phyloP scores from a whole-genome alignment of 2,888 invertebrate species.

The Acleris holmiana region DNA sequence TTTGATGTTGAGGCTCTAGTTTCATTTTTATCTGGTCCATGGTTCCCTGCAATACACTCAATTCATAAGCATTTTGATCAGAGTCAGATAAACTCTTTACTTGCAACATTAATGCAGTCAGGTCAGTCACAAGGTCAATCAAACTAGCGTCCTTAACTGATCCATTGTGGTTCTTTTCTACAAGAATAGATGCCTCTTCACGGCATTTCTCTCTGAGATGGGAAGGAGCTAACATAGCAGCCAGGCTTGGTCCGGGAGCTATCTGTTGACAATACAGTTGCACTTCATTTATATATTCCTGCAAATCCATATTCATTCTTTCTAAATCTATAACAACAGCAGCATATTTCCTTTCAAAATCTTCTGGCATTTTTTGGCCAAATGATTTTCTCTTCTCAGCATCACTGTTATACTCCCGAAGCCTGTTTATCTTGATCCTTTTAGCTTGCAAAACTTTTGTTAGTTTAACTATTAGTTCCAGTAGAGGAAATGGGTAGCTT shows the following conservation, averaged over 20 bases:
- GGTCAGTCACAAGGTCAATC: slow-evolving; percentile 91
- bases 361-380: slow-evolving; percentile 90
- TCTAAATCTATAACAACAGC: slow-evolving; percentile 94
- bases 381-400: slow-evolving; percentile 94
- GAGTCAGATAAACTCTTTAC: slow-evolving; percentile 91
- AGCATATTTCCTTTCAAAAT: slow-evolving; percentile 96
- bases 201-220: slow-evolving; percentile 94
- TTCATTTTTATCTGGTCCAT: slow-evolving; percentile 94
- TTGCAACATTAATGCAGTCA: slow-evolving; percentile 95
- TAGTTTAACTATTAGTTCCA: slow-evolving; percentile 94
- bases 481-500: slow-evolving; percentile 92
- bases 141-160: slow-evolving; percentile 86
- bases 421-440: slow-evolving; percentile 89
- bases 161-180: slow-evolving; percentile 88
- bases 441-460: slow-evolving; percentile 94
- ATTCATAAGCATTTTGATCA: slow-evolving; percentile 94
- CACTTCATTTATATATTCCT: slow-evolving; percentile 93
- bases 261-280: slow-evolving; percentile 93
- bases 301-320: slow-evolving; percentile 94
- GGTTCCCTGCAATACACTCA: slow-evolving; percentile 95
- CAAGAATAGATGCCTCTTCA: slow-evolving; percentile 92
- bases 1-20: slow-evolving; percentile 89
- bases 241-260: slow-evolving; percentile 93
- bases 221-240: slow-evolving; percentile 94
- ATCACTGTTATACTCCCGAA: slow-evolving; percentile 95